These are phyloP conservation scores for Zapornia atra DNA, from an alignment of 2,113 vertebrate species.

Conservation along the genomic window DNA sequence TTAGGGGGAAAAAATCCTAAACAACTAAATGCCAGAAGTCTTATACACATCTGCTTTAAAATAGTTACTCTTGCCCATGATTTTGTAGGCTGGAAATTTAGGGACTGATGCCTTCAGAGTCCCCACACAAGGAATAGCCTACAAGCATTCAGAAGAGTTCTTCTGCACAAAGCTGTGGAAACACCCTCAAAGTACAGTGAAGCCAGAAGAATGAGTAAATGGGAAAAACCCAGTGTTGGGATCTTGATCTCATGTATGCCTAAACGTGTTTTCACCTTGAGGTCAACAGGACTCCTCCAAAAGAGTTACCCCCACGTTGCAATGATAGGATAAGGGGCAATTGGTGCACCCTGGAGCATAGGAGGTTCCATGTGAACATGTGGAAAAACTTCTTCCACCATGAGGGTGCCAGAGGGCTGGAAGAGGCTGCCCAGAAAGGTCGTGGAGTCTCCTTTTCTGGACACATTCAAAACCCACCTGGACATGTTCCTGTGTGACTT, in stretches of 20 bases:
- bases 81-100: neutral
- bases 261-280: neutral
- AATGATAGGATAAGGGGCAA: too few relatives aligned
- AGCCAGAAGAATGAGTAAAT: neutral
- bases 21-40: neutral
- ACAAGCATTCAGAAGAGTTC: neutral
- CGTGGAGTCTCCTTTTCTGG: too few relatives aligned
- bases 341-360: too few relatives aligned
- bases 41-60: neutral
- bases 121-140: neutral
- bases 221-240: neutral
- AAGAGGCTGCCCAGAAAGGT: too few relatives aligned
- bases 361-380: too few relatives aligned
- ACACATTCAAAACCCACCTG: too few relatives aligned
- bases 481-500: too few relatives aligned
- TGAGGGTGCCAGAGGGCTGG: too few relatives aligned
- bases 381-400: too few relatives aligned
- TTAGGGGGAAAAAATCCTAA: fast-evolving
- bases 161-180: neutral
- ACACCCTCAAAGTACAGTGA: neutral
- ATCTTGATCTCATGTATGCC: neutral
- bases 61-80: neutral
- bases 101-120: neutral
- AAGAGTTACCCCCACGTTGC: neutral
- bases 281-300: neutral